Conservation (phyloP, 1,140 invertebrate species). For the Thaumetopoea pityocampa region DNA sequence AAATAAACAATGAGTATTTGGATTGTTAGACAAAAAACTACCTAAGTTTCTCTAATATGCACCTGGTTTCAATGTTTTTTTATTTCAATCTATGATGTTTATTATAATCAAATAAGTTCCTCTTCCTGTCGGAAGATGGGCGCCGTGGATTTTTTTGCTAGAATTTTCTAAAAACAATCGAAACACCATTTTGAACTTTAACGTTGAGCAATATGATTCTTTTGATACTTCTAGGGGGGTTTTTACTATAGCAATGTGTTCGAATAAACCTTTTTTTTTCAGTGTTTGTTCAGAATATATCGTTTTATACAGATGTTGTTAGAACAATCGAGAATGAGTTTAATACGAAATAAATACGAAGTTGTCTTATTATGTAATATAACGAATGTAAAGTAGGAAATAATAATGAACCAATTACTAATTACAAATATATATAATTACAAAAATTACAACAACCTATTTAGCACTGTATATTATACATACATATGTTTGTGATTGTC, state of each 20-base stretch:
- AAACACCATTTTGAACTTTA: conserved; percentile 24
- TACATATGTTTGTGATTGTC: too few species aligned
- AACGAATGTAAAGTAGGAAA: too few species aligned
- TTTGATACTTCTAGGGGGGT: background rate
- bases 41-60: conserved; percentile 35
- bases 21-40: conserved; percentile 52
- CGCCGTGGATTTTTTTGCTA: conserved; percentile 44
- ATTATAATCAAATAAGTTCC: conserved; percentile 72
- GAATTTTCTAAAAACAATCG: conserved; percentile 26
- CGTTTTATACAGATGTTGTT: conserved; percentile 56
- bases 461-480: too few species aligned
- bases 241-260: conserved; percentile 52
- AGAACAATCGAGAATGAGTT: conserved; percentile 9
- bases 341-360: too few species aligned
- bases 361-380: too few species aligned
- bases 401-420: too few species aligned
- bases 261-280: conserved; percentile 38
- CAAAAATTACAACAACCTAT: too few species aligned
- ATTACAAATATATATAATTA: too few species aligned
- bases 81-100: conserved; percentile 52
- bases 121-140: conserved; percentile 67
- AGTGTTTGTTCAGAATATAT: conserved; percentile 44
- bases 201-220: conserved; percentile 15
- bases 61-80: conserved; percentile 64
- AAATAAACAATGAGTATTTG: conserved; percentile 47